Base-by-base conservation (phyloP, 2,113 vertebrate species). In the Erythrolamprus reginae region DNA sequence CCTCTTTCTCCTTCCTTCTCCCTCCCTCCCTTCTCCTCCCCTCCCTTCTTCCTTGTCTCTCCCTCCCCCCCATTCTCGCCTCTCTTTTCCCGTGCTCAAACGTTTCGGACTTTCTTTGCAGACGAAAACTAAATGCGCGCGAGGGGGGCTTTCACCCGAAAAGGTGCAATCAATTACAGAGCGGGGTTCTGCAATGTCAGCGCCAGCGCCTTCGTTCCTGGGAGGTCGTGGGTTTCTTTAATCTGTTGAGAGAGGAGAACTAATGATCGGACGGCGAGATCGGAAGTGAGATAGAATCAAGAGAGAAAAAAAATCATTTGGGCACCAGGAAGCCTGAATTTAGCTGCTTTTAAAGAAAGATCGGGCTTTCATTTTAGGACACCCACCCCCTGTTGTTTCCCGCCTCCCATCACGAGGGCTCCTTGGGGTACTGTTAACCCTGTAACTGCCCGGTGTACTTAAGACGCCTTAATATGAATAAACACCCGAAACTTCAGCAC, bases 121-220 rank as follows among this genome's bases (percentile, higher is more conserved):
- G 5, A 85, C 45, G 89, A 88, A n/a, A 83, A 94, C 95, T 93
- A 93, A 95, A 38, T 3, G 13, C 50, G 87, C 87, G 10, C 42
- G 93, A 92, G 93, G 89, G n/a, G n/a, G 82, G 47, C 28, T n/a
- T 88, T 89, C 90, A 89, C 88, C 90, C 90, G 92, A 89, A 87
- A 58, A 93, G 89, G 89, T 92, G 85, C 84, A 58, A 89, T 86
- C 82, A 90, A 91, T 93, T 51, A 84, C 50, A 53, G 84, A 26
- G 42, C 77, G 21, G 55, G n/a, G 10, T 61, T 65, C 50, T 87
- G 28, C 92, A 42, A 33, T 26, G 82, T 45, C 85, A 61, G 58
- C 87, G 24, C 56, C 17, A 4, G 19, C 48, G 28, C 1, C 42
- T 9, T 23, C 19, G 12, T 38, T 2, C 21, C 51, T 58, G 61